Conservation (phyloP, 92 coral and sea anemone genomes). For the Zoanthus sociatus region DNA sequence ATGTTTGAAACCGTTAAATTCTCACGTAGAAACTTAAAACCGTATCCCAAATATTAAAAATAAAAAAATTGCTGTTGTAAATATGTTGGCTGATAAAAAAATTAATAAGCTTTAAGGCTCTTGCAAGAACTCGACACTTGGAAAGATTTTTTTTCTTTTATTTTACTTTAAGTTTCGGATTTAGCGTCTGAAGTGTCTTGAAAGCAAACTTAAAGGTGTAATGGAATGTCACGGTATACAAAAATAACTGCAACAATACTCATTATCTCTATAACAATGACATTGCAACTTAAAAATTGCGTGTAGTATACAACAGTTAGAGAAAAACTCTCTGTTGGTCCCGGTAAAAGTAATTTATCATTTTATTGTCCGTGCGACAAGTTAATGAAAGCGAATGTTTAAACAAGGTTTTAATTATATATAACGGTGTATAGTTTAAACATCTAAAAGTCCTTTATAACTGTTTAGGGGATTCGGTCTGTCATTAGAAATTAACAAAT, state of each 20-base stretch:
- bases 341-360: background rate
- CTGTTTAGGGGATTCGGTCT: background rate
- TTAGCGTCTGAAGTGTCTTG: background rate
- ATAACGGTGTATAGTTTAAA: background rate
- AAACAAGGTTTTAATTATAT: constrained; percentile 6
- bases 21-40: background rate
- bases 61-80: background rate
- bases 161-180: background rate
- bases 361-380: background rate
- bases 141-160: background rate
- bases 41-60: background rate
- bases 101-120: no score
- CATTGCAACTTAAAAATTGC: background rate
- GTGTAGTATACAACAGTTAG: background rate
- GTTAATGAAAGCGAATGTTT: background rate
- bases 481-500: background rate
- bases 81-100: background rate
- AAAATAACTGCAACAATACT: background rate
- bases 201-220: background rate
- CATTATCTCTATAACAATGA: background rate
- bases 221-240: background rate
- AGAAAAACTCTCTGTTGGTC: background rate
- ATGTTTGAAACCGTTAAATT: background rate
- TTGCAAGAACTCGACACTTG: no score
- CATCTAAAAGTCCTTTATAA: background rate